These are phyloP conservation scores for Busseola fusca DNA, from an alignment of 2,888 invertebrate genomes.

Conservation along the genomic window DNA sequence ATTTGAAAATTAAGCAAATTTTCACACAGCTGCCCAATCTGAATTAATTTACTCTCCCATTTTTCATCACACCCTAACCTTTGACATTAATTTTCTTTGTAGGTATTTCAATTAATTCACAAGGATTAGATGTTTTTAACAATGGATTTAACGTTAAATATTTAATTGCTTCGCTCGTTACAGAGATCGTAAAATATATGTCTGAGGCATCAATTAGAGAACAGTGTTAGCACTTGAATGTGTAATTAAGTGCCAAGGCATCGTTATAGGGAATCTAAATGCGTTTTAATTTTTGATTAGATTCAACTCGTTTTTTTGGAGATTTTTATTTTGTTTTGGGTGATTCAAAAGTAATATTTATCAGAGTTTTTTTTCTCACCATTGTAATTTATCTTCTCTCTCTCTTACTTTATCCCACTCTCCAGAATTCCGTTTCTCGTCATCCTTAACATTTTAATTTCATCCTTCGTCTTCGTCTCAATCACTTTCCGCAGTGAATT, in stretches of 20 bases:
- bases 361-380: background rate
- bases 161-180: conserved; percentile 75
- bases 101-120: conserved; percentile 67
- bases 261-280: conserved; percentile 70
- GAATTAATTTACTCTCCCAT: conserved; percentile 42
- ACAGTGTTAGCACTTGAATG: conserved; percentile 74
- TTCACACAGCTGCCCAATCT: conserved; percentile 22
- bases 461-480: conserved; percentile 20
- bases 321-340: background rate
- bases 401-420: background rate
- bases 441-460: conserved; percentile 14
- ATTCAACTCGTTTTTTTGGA: conserved; percentile 12
- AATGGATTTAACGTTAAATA: conserved; percentile 70
- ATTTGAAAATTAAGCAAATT: conserved; percentile 50
- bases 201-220: conserved; percentile 77
- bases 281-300: conserved; percentile 49
- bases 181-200: conserved; percentile 73
- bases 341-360: background rate
- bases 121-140: conserved; percentile 65
- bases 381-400: background rate
- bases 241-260: conserved; percentile 73
- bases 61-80: conserved; percentile 57
- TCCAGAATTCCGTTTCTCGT: background rate
- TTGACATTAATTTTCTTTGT: conserved; percentile 57
- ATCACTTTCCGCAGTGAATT: conserved; percentile 44